Evolutionary conservation across 2,888 invertebrate species (phyloP).

Genomic region (Leptinotarsa juncta): DNA sequence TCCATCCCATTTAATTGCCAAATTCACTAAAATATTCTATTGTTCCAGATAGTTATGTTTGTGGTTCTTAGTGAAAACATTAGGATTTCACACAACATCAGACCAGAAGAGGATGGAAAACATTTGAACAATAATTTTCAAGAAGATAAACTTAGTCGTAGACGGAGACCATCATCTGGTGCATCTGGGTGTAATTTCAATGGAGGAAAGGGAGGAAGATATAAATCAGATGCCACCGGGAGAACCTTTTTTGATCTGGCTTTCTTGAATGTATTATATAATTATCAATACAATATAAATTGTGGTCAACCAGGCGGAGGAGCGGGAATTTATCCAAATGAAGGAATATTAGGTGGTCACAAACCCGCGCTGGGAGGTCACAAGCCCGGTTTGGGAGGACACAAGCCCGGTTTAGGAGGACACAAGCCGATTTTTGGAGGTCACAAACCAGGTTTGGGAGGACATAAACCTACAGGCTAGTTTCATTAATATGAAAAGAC

Average conservation of each 20-base stretch:
- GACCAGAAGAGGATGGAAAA: constrained; percentile 35
- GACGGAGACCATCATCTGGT: constrained; percentile 26
- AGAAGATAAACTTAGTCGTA: constrained; percentile 25
- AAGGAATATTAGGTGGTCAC: constrained; percentile 10
- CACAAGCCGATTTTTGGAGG: constrained; percentile 27
- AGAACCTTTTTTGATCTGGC: constrained; percentile 56
- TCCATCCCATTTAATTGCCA: too few species aligned
- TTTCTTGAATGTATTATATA: constrained; percentile 53
- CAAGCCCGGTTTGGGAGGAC: constrained; percentile 33
- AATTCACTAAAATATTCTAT: not conserved
- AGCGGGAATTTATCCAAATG: constrained; percentile 26
- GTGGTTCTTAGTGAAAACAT: constrained; percentile 15
- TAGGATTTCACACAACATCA: constrained; percentile 22
- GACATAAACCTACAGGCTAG: constrained; percentile 9
- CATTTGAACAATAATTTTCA: constrained; percentile 28
- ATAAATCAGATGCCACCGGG: constrained; percentile 46
- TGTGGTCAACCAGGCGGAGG: constrained; percentile 48
- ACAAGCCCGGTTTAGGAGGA: constrained; percentile 36
- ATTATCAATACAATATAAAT: constrained; percentile 55
- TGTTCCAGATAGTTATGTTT: constrained; percentile 5
- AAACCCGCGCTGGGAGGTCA: constrained; percentile 27
- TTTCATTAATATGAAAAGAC: not conserved
- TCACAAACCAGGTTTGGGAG: constrained; percentile 20
- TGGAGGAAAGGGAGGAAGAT: constrained; percentile 40
- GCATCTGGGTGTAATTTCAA: constrained; percentile 46